A percentile compares a stretch with the other conserved stretches of the same genome.
These are phyloP conservation scores for Glossophaga mutica DNA, from an alignment of 2,797 vertebrate species.

Conservation along the genomic window DNA sequence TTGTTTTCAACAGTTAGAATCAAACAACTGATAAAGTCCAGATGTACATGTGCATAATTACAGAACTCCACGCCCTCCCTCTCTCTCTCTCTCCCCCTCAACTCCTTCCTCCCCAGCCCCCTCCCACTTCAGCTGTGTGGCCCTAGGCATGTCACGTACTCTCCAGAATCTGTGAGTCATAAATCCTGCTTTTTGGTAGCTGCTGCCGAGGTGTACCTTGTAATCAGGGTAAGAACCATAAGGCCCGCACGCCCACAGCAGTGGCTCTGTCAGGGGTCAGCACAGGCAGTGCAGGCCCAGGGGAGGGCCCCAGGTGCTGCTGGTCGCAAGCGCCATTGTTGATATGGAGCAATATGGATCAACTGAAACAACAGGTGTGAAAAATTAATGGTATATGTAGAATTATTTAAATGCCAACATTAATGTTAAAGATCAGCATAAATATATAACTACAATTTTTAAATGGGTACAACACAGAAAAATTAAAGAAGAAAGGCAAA, in stretches of 20 bases:
- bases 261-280: not conserved
- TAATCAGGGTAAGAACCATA: not conserved
- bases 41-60: not conserved
- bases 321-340: not conserved
- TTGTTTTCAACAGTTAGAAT: not conserved
- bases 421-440: not conserved
- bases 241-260: not conserved
- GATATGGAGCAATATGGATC: not conserved
- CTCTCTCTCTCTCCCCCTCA: fast-evolving
- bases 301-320: not conserved
- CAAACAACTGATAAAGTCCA: not conserved
- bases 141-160: not conserved
- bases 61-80: not conserved
- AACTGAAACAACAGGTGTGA: not conserved
- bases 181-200: not conserved
- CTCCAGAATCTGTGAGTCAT: not conserved
- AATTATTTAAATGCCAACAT: not conserved
- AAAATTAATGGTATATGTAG: not conserved
- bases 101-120: not conserved
- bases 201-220: not conserved
- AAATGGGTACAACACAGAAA: not conserved
- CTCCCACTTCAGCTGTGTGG: not conserved
- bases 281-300: not conserved
- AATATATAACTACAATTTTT: not conserved
- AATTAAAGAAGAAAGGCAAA: not conserved